phyloP scores from a whole-genome alignment of 2,113 vertebrate species.

The Dipodomys spectabilis region DNA sequence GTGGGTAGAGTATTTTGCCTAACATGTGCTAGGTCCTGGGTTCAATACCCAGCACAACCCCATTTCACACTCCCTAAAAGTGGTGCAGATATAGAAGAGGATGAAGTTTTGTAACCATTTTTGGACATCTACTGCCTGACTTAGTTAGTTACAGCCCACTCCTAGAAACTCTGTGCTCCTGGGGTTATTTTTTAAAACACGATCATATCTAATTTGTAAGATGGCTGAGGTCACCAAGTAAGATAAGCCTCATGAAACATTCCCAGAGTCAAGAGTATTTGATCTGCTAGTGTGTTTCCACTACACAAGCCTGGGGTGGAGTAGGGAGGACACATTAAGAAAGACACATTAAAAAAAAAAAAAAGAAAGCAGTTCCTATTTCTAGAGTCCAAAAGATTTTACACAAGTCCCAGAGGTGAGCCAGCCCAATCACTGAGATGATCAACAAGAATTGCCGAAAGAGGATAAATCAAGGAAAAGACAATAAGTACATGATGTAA shows the following conservation, averaged over 20 bases:
- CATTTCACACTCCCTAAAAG: neutral
- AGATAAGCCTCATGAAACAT: neutral
- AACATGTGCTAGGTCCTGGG: no score
- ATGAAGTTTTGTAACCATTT: neutral
- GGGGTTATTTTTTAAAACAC: neutral
- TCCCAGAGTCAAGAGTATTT: neutral
- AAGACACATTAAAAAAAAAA: neutral
- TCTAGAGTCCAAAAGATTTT: slow-evolving; percentile 16
- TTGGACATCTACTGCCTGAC: neutral
- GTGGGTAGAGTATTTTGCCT: neutral
- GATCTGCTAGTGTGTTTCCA: neutral
- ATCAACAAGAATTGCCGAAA: slow-evolving; percentile 29
- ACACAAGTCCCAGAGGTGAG: slow-evolving; percentile 8
- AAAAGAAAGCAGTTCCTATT: neutral
- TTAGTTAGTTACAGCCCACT: neutral
- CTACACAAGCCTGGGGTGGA: neutral
- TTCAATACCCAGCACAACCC: neutral
- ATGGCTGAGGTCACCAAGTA: neutral
- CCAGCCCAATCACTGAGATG: neutral
- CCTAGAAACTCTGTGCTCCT: neutral
- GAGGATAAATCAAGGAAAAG: slow-evolving; percentile 41
- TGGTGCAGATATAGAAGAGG: neutral
- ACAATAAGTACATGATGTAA: slow-evolving; percentile 72
- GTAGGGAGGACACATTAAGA: neutral
- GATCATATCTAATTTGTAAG: neutral